Conservation (phyloP, 2,888 invertebrate species). For the Bedellia somnulentella region DNA sequence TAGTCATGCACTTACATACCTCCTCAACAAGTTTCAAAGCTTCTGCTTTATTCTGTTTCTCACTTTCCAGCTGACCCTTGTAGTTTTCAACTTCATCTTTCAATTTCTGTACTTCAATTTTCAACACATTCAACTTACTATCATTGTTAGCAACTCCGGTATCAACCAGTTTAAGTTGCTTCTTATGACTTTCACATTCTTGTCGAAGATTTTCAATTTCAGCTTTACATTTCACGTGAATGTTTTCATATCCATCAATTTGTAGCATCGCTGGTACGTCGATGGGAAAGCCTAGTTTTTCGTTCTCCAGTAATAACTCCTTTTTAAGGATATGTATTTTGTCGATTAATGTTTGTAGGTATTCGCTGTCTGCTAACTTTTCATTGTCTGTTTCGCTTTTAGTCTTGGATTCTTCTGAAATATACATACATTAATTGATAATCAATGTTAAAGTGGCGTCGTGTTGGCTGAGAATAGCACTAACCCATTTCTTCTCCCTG, state of each 20-base stretch:
- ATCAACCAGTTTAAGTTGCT: conserved; percentile 24
- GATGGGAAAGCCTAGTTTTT: conserved; percentile 60
- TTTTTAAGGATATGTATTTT: conserved; percentile 67
- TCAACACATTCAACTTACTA: conserved; percentile 45
- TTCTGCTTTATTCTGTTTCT: conserved; percentile 64
- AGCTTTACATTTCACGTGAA: conserved; percentile 64
- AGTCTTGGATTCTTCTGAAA: conserved; percentile 18
- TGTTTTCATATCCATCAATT: conserved; percentile 32
- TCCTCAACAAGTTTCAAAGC: conserved; percentile 61
- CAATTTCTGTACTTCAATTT: conserved; percentile 64
- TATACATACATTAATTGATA: no score
- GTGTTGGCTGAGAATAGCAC: no score
- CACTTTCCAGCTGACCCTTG: conserved; percentile 64
- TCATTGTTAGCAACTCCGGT: conserved; percentile 20
- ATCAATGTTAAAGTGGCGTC: no score
- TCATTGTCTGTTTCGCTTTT: conserved; percentile 51
- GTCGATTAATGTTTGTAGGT: conserved; percentile 62
- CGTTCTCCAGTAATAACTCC: conserved; percentile 62
- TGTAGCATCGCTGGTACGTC: conserved; percentile 60
- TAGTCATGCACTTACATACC: conserved; percentile 19
- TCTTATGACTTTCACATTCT: conserved; percentile 70
- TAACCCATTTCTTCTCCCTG: no score
- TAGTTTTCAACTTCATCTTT: conserved; percentile 68
- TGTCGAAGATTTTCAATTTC: conserved; percentile 64
- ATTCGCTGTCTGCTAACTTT: conserved; percentile 41